phyloP scores from a whole-genome alignment of 2,888 invertebrate genomes.

The Parascotia fuliginaria region DNA sequence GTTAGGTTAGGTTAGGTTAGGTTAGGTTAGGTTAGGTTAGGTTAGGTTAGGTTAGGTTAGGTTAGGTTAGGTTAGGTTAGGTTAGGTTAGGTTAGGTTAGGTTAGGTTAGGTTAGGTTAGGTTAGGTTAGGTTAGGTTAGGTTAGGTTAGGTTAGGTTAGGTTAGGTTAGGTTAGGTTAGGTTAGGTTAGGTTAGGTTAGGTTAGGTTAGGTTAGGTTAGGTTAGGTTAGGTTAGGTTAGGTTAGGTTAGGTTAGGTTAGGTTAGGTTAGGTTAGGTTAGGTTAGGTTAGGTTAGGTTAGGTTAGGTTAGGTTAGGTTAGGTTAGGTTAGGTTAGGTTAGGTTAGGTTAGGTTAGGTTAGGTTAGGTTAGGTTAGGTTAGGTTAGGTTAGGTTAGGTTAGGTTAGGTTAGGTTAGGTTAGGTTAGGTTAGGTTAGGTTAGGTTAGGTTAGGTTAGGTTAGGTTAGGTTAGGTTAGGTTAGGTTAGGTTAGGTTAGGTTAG shows the following conservation, averaged over 20 bases:
- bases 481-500: slow-evolving; percentile 25
- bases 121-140: slow-evolving; percentile 18
- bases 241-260: slow-evolving; percentile 4
- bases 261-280: slow-evolving; percentile 4
- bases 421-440: slow-evolving; percentile 24
- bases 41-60: slow-evolving; percentile 3
- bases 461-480: slow-evolving; percentile 28
- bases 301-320: slow-evolving; percentile 3
- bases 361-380: slow-evolving; percentile 8
- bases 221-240: slow-evolving; percentile 4
- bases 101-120: slow-evolving; percentile 18
- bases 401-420: slow-evolving; percentile 14
- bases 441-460: slow-evolving; percentile 27
- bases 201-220: slow-evolving; percentile 4
- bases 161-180: slow-evolving; percentile 4
- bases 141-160: slow-evolving; percentile 12
- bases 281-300: slow-evolving; percentile 4
- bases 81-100: slow-evolving; percentile 18
- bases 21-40: slow-evolving; percentile 4
- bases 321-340: slow-evolving; percentile 1
- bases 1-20: slow-evolving; percentile 4
- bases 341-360: slow-evolving; percentile 3
- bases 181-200: slow-evolving; percentile 4
- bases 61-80: slow-evolving; percentile 33
- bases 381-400: slow-evolving; percentile 11